Conservation (phyloP, 2,113 vertebrate genomes). For the Caranx ignobilis region DNA sequence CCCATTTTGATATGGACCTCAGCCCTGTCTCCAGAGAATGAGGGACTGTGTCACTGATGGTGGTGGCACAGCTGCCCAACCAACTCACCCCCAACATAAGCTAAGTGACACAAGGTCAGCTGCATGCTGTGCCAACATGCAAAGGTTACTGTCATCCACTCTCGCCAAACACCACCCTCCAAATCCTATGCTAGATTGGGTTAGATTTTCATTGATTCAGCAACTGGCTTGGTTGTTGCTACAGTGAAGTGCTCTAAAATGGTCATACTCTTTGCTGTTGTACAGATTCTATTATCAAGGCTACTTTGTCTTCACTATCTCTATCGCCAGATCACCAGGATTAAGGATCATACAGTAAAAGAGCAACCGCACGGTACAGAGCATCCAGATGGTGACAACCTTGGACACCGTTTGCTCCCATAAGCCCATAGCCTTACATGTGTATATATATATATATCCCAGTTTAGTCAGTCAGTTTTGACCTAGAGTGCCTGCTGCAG, state of each 20-base stretch:
- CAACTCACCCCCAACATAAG: slow-evolving; percentile 35
- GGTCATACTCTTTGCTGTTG: slow-evolving; percentile 8
- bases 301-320: slow-evolving; percentile 16
- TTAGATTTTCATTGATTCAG: slow-evolving; percentile 28
- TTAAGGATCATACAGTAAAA: slow-evolving; percentile 3
- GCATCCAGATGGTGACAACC: slow-evolving; percentile 1
- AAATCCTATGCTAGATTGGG: slow-evolving; percentile 12
- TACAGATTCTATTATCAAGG: slow-evolving; percentile 38
- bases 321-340: slow-evolving; percentile 4
- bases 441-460: not conserved
- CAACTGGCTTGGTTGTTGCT: not conserved
- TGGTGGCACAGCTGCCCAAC: slow-evolving; percentile 30
- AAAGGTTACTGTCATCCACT: slow-evolving; percentile 49
- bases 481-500: not conserved
- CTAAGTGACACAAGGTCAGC: slow-evolving; percentile 40
- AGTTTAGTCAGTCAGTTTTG: not conserved
- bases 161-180: slow-evolving; percentile 8
- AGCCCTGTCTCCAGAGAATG: slow-evolving; percentile 36
- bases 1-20: slow-evolving; percentile 72
- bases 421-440: not conserved
- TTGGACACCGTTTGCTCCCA: not conserved
- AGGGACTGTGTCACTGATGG: slow-evolving; percentile 17
- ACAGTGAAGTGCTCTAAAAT: not conserved
- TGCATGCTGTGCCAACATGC: slow-evolving; percentile 25
- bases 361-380: not conserved